Evolutionary conservation across 1,140 invertebrate species (phyloP).

Genomic region (Leptonema lineaticorne): DNA sequence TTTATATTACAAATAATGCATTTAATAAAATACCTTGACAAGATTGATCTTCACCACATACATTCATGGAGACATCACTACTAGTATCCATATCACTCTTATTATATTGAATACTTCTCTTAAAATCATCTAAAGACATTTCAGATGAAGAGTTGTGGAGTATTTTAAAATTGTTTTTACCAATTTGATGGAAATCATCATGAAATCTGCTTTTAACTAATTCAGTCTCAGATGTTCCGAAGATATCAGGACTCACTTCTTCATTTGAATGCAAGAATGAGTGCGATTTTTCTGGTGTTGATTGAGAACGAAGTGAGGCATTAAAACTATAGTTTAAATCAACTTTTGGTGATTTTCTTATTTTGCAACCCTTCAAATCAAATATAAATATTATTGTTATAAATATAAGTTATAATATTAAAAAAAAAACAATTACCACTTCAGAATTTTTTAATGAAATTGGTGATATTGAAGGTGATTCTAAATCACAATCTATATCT

Average conservation of each 20-base stretch:
- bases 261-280: constrained; percentile 4
- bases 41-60: constrained; percentile 47
- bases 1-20: background rate
- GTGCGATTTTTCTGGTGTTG: constrained; percentile 37
- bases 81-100: constrained; percentile 56
- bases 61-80: constrained; percentile 49
- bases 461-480: constrained; percentile 38
- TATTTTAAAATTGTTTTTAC: constrained; percentile 12
- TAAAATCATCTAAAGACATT: constrained; percentile 24
- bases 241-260: constrained; percentile 17
- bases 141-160: constrained; percentile 26
- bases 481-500: constrained; percentile 18
- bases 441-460: constrained; percentile 20
- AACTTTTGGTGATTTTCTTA: no score
- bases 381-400: no score
- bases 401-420: no score
- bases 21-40: background rate
- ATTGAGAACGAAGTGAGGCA: constrained; percentile 36
- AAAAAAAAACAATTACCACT: background rate
- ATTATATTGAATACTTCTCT: constrained; percentile 42
- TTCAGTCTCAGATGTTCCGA: constrained; percentile 14
- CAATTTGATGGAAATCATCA: constrained; percentile 1
- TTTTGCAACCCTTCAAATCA: no score
- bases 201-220: constrained; percentile 12
- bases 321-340: constrained; percentile 23